Evolutionary conservation across 2,888 invertebrate genomes (phyloP), one percentile per base, ranked within the genome.

Genomic region (Drosophila yooni): DNA sequence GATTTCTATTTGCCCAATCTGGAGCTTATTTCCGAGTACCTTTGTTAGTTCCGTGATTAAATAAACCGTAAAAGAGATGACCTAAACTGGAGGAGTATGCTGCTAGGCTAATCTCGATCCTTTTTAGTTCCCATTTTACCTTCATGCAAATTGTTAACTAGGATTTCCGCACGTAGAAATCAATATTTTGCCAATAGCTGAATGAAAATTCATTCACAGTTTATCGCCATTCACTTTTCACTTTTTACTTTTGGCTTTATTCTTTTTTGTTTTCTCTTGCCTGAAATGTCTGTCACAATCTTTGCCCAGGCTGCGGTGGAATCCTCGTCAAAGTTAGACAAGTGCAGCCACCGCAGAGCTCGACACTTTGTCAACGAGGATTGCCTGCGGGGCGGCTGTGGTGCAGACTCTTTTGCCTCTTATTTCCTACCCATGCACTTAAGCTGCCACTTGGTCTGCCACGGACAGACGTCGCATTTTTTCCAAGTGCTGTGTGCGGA

Each of bases 1-100:
- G 81, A 88, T 51, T 59, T 70, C 11, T 89, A 79, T 52, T 43
- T 84, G 52, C 87, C 87, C 6, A 65, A 58, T 2, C 33, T 86
- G 2, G 58, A 58, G 1, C 63, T 59, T 29, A 25, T 88, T 27
- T 31, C 40, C 11, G 76, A 82, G 29, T 87, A 74, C 31, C 62
- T 88, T n/a, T 52, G 62, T 51, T 84, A 75, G 31, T 48, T 52
- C 4, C 25, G 1, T 27, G 1, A 11, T 2, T 15, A 0, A 46
- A 54, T 31, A 18, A 59, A 27, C 15, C 6, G 11, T 34, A 8
- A n/a, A 15, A 3, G 11, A 4, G 3, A 40, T 27, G 15, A 36
- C 11, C 25, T 8, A 4, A 31, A 2, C 62, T n/a, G 46, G 0
- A 7, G 18, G 10, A n/a, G 27, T 4, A 8, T n/a, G 15, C 21